A percentile compares a stretch with the other conserved stretches of the same genome.
phyloP scores from a whole-genome alignment of 2,113 vertebrate genomes.

The Oncorhynchus clarkii region DNA sequence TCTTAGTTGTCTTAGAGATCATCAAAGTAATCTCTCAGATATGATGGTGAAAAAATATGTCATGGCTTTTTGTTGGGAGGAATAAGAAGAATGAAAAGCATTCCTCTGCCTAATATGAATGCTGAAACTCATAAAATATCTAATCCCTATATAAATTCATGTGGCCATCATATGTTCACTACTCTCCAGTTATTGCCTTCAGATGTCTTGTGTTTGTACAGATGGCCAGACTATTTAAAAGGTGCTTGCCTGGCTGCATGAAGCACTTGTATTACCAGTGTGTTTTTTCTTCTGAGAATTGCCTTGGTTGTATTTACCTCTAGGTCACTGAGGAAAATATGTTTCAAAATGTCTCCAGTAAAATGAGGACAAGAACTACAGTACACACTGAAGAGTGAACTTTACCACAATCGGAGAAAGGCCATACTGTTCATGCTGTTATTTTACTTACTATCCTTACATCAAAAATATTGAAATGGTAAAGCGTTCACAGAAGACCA shows the following conservation, averaged over 20 bases:
- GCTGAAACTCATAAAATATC: neutral
- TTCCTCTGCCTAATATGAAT: constrained; percentile 28
- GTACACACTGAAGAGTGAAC: neutral
- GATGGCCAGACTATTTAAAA: constrained; percentile 48
- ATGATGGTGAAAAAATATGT: constrained; percentile 2
- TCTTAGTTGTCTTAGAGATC: neutral
- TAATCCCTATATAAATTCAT: constrained; percentile 29
- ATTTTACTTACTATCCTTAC: neutral
- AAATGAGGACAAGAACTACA: neutral
- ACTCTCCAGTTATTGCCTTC: constrained; percentile 47
- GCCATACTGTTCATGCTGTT: neutral
- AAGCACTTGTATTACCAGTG: constrained; percentile 43
- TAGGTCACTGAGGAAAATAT: constrained; percentile 1
- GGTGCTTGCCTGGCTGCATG: constrained; percentile 49
- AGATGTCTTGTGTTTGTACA: constrained; percentile 58
- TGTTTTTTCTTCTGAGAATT: constrained; percentile 29
- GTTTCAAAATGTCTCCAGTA: neutral
- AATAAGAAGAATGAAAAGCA: constrained; percentile 13
- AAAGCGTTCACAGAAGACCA: neutral
- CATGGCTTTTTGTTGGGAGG: constrained; percentile 12
- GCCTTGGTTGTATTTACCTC: constrained; percentile 30
- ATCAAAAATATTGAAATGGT: neutral
- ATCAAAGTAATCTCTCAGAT: neutral
- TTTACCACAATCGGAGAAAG: neutral
- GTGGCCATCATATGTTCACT: constrained; percentile 34